Base-by-base conservation (phyloP, 30 jellyfish, hydroid and myxozoan species). In the Chrysaora quinquecirrha region DNA sequence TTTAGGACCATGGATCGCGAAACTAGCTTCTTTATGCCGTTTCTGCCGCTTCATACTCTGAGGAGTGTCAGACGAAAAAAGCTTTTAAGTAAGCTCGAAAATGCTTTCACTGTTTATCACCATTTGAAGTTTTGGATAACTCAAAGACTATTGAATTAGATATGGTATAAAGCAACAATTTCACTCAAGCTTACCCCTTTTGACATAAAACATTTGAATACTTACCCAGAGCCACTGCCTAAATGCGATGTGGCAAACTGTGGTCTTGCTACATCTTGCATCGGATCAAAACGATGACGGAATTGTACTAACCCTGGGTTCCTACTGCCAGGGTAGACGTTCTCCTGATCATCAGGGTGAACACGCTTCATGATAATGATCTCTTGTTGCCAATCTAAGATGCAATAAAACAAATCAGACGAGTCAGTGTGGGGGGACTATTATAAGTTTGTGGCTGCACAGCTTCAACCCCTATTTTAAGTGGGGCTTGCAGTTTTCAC, bases 171-270 rank as follows among this genome's bases (percentile, higher is more conserved):
- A n/a, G n/a, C n/a, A n/a, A n/a, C n/a, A n/a, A n/a, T n/a, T n/a
- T n/a, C n/a, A n/a, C n/a, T n/a, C n/a, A n/a, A n/a, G n/a, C n/a
- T n/a, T n/a, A n/a, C n/a, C n/a, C n/a, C n/a, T n/a, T n/a, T n/a
- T n/a, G n/a, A n/a, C n/a, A n/a, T n/a, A n/a, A n/a, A n/a, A n/a
- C n/a, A n/a, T n/a, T n/a, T n/a, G n/a, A n/a, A n/a, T n/a, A n/a
- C 97, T 70, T 82, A 89, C 97, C 90, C 86, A 65, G 85, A 47
- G 18, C 87, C 87, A 29, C 64, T 70, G 10, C 87, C 86, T 46
- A 89, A 64, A 43, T 89, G 97, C 10, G 97, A 34, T 10, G 86
- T 67, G 0, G 90, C 68, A 66, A 89, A 89, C 33, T 86, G 90
- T 46, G 90, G 97, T 38, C 97, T 80, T 29, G 97, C 11, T 1